Evolutionary conservation across 2,797 vertebrate species (phyloP), one percentile per base, ranked within the genome.

Genomic region (Benthosema pterotum): DNA sequence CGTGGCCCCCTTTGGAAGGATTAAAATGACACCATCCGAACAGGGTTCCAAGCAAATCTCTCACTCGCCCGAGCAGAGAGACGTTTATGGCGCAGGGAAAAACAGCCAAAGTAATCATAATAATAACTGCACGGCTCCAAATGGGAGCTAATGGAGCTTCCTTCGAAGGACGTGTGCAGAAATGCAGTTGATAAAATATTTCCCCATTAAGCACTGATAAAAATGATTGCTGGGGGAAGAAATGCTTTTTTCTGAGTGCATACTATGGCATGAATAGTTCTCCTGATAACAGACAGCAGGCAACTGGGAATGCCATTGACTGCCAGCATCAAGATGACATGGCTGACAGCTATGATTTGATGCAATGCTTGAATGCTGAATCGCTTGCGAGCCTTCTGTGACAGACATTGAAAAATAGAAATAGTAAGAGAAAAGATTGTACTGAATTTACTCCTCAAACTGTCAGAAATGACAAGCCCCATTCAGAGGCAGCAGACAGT

Each of bases 381-480:
- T 28, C 12, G 12, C 52, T 62, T 11, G 12, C 63, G 67, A 74
- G 62, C 55, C 53, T 65, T 47, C 59, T 42, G 45, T 75, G 69
- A 66, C 56, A 75, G 63, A 60, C 25, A 18, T 13, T 68, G 46
- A 75, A 70, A 55, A 67, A 73, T 28, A 71, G 45, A 65, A 71
- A 72, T 64, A 63, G 65, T 52, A 19, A 63, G 25, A 63, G 25
- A 28, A 51, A 51, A 57, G 7, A 13, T 14, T 14, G 12, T 12
- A 15, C 14, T 63, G 67, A 72, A 71, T 57, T 54, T 70, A 67
- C 42, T 52, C 43, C 50, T 65, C 50, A 65, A 43, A 60, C 42
- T 52, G 48, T 57, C 14, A 7, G 9, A 63, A 63, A 38, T 64
- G 72, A 77, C 66, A 57, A 63, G 53, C 18, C 32, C 28, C 49